Percentiles rank a stretch among this genome's conserved stretches.
phyloP scores from a whole-genome alignment of 2,888 invertebrate genomes.

The Gandaritis pyraliata region DNA sequence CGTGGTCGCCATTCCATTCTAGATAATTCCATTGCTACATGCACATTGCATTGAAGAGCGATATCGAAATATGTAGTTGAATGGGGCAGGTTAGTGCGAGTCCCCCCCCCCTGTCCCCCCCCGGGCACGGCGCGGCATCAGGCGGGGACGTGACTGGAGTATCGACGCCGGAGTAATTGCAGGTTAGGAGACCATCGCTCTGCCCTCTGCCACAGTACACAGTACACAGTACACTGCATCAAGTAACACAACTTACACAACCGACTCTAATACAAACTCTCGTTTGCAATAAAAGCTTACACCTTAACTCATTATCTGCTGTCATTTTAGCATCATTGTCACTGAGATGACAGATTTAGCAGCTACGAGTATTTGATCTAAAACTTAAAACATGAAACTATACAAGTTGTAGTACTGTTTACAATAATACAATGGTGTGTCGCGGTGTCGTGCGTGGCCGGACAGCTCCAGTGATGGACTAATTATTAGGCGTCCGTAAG shows the following conservation, averaged over 20 bases:
- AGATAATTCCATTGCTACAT: background rate
- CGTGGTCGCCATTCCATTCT: no score
- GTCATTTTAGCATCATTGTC: no score
- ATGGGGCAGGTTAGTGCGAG: conserved; percentile 9
- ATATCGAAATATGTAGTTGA: conserved; percentile 2
- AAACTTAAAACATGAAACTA: no score
- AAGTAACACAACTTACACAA: background rate
- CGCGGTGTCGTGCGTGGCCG: conserved; percentile 16
- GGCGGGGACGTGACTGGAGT: conserved; percentile 18
- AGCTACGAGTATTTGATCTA: no score
- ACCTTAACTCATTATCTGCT: no score
- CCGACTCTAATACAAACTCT: no score
- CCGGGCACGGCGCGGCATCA: no score
- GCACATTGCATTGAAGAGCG: background rate
- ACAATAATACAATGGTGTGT: background rate
- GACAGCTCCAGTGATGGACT: conserved; percentile 22
- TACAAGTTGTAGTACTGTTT: conserved; percentile 1
- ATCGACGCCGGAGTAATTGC: conserved; percentile 20
- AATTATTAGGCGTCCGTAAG: conserved; percentile 18
- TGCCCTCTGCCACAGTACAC: background rate
- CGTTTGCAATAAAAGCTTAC: no score
- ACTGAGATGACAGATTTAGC: no score
- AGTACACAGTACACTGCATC: background rate
- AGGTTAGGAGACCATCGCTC: conserved; percentile 13
- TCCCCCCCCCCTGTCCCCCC: no score